Base-by-base conservation (phyloP, 2,797 vertebrate species). In the Adelosebastes latens region DNA sequence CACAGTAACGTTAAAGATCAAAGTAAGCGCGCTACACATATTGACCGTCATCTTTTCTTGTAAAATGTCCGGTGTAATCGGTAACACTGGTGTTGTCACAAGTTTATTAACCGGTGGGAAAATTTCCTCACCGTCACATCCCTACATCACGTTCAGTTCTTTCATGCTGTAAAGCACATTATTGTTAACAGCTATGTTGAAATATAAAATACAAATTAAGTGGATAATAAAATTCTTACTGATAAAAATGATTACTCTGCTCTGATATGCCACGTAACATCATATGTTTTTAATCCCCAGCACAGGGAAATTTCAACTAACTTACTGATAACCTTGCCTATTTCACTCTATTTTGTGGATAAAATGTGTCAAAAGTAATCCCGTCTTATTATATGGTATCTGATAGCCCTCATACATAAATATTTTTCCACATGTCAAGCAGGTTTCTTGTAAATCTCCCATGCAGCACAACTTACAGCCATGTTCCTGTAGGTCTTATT, bases 341-440 rank as follows among this genome's bases (percentile, higher is more conserved):
- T 52, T 46, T 76, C 49, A 12, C 22, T 71, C n/a, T 69, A 32
- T 60, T 71, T 73, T 53, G 55, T 34, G 49, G 34, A 84, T 79
- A 56, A 29, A 67, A 68, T 66, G 49, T 68, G 65, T 75, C 74
- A 72, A 39, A 82, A 61, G 52, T 64, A 82, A 80, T 86, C 59
- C 69, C 3, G 2, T 67, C 53, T 20, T 67, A 22, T 74, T 58
- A 78, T 52, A 68, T 56, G 27, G 11, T 71, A 60, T 65, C 42
- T 76, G 55, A 83, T 84, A 36, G 39, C 16, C 58, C 32, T 72
- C 18, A 25, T 42, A 61, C 61, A 65, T 75, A 27, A 72, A 74
- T 81, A 61, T 82, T 71, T 76, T 75, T 27, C 71, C n/a, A 72
- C 62, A 80, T 81, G 76, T 80, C 31, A 73, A 53, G 59, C 56